Evolutionary conservation across 2,113 vertebrate genomes (phyloP), one percentile per base, ranked within the genome.

Genomic region (Regulus satrapa): DNA sequence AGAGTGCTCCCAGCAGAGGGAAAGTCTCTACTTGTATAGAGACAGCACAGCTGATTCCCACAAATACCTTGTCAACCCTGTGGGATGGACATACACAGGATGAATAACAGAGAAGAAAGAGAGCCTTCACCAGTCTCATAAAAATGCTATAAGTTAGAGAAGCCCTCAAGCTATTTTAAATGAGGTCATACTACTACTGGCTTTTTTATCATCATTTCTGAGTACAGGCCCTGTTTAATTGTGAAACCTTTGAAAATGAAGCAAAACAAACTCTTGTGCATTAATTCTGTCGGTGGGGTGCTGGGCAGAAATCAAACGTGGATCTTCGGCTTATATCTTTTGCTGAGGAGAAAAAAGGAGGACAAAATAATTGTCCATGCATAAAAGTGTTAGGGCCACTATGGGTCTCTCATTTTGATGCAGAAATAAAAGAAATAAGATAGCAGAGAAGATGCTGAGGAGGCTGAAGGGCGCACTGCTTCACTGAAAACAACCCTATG

Each of bases 101-200:
- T 46, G 76, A 94, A 94, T 79, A 94, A 81, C 32, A 86, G 75
- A 92, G 82, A 56, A 85, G 69, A 94, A 84, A 84, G 48, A 49
- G 17, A 61, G 46, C 34, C 48, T 92, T 88, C 71, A 89, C 32
- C 4, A 3, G 32, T 82, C 58, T 94, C 71, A 82, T 91, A 78
- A 86, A 92, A 92, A 91, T 91, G 34, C 16, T 64, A 0, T 69
- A 61, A 94, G 62, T 85, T 78, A 62, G 87, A 77, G 82, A 36
- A 89, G 54, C 62, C 91, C 81, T 92, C 66, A 61, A 92, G 89
- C 69, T 89, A 76, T 95, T 91, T 91, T 68, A 95, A 95, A 96
- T 91, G 45, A 76, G 73, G 77, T 79, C 64, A 46, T 55, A 87
- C 26, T 89, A 74, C 51, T 62, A 69, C 31, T 77, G 58, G 38